Evolutionary conservation across 2,888 invertebrate species (phyloP), one percentile per base, ranked within the genome.

Genomic region (Pyrocoelia pectoralis): DNA sequence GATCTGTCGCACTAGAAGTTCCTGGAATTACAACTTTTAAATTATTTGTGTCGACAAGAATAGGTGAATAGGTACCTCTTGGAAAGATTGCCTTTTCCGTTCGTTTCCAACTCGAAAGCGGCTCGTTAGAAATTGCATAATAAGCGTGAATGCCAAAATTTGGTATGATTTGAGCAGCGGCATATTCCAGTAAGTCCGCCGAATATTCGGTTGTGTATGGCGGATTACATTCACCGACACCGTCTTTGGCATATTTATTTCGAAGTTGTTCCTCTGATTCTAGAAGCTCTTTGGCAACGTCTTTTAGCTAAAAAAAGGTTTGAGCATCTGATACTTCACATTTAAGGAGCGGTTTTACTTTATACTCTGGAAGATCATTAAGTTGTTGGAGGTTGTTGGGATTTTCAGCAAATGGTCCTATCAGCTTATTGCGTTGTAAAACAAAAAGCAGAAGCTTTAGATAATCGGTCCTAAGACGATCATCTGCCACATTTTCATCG

Each of bases 131-230:
- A 48, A 82, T 73, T 1, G 84, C 85, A 68, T 83, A 84, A 68
- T 81, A 85, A n/a, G 80, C 82, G 58, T 85, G 84, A 10, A 83
- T 77, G 1, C 84, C 84, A 72, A 83, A 84, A 60, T 80, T 76
- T 28, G 83, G 82, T 59, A 84, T 83, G 67, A 82, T 80, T 68
- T 84, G 84, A 14, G 81, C 78, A 1, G 82, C 82, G 0, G 80
- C 81, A 72, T 83, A 84, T 68, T 83, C 81, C 43, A 78, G 72
- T 10, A 82, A 72, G 72, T 84, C 81, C 1, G 82, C 74, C 0
- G 82, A 81, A 70, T 75, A 76, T 50, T 82, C 81, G 0, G 77
- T 75, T 5, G 71, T 74, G 56, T 76, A 79, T 0, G 78, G 77
- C 1, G 79, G 79, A 67, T 69, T 72, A 61, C 76, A 76, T 1